Base-by-base conservation (phyloP, 2,113 vertebrate genomes). In the Mungos mungo region DNA sequence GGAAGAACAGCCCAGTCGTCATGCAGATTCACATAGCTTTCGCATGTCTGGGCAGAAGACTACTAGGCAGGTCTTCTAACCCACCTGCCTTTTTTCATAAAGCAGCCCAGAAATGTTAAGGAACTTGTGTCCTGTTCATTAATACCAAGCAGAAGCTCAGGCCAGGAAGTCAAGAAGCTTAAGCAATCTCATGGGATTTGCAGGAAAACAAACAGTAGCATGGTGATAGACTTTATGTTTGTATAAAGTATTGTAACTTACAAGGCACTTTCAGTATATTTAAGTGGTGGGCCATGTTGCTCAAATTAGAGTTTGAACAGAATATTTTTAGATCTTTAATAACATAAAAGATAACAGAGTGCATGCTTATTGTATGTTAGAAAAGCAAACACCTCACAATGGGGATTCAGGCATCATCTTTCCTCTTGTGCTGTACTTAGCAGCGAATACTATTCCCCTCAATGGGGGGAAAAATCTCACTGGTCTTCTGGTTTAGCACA, bases 231-330 rank as follows among this genome's bases (percentile, higher is more conserved):
- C 57, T 45, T 90, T 33, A 11, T 12, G 16, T 92, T 94, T 45
- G 25, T 79, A 31, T 60, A 15, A 92, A 88, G 47, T 87, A 25
- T 66, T 77, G 7, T 60, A 41, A 81, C 66, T 87, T 92, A 10
- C 3, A 45, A 93, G 54, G 41, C 63, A 60, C 33, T 13, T 57
- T 41, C 33, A n/a, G 47, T 29, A 31, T 33, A 74, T 1, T 65
- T 87, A 76, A 93, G 54, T 47, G 15, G 81, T n/a, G 97, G 83
- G 18, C 60, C 68, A 6, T 76, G 33, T 76, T 52, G 68, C 52
- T 97, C 82, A 85, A 92, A 85, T 83, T 95, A 89, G 91, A 93
- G 93, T 91, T 96, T 96, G 68, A 95, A 86, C 15, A 19, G 82
- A 94, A 35, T 96, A 65, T 79, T 88, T 97, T 92, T 88, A 27